Evolutionary conservation across 2,113 vertebrate species (phyloP), one percentile per base, ranked within the genome.

Genomic region (Lepidothrix coronata): DNA sequence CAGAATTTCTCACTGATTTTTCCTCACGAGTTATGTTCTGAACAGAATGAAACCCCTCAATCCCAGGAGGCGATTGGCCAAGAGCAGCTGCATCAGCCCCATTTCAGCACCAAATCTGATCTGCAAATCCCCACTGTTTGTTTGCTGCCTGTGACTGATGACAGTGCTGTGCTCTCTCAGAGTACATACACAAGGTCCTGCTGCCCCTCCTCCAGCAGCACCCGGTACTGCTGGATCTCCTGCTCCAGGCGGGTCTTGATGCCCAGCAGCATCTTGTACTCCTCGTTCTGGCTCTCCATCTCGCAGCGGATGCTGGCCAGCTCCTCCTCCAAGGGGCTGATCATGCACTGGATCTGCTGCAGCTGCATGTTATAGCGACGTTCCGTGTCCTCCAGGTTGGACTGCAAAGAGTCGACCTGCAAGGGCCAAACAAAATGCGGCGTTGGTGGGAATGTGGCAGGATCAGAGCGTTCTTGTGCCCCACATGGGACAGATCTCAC

Each of bases 211-310:
- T 99, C 96, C 88, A 99, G 92, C 95, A 99, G 98, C 3, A 94
- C 95, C 88, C 97, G 97, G 98, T 99, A 99, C 90, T 99, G 98
- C 55, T 98, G 95, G 2, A 99, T 99, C 97, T 99, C 99, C 98
- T 98, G 97, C 63, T 99, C 98, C 97, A 99, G 98, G 3, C 97
- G 90, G 0, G 97, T 98, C 97, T 99, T 99, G 95, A 99, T 97
- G 55, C 99, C 94, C 54, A 99, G 97, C 22, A 99, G 97, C 75
- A 98, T 94, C 68, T 97, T 72, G 97, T 99, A 99, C 43, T 99
- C 99, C 0, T 98, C 68, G 58, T 71, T 94, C 97, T 99, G 98
- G 21, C 93, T 80, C 72, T 98, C 98, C 18, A 98, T 98, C 96
- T 98, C 97, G 0, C 82, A 91, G 54, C 98, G 98, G 83, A 99